A percentile compares a stretch with the other conserved stretches of the same genome.
phyloP scores from a whole-genome alignment of 1,140 invertebrate species.

The Lutraria rhynchaena region DNA sequence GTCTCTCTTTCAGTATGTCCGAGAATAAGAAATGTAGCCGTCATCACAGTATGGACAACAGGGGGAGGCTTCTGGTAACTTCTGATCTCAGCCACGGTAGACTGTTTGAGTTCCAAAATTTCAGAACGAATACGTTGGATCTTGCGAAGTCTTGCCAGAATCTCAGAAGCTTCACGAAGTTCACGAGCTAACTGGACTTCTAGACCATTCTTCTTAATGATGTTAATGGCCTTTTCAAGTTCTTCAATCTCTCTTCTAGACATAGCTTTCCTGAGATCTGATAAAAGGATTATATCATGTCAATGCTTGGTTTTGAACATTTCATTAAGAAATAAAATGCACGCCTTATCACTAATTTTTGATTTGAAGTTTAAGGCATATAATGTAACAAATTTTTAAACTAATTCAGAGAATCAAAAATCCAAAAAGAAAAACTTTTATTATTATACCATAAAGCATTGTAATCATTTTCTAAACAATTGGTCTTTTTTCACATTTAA shows the following conservation, averaged over 20 bases:
- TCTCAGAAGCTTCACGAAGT: conserved; percentile 72
- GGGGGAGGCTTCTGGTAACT: conserved; percentile 79
- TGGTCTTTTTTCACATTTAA: too few relatives aligned
- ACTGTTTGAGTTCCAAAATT: conserved; percentile 80
- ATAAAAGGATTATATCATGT: too few relatives aligned
- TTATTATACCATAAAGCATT: too few relatives aligned
- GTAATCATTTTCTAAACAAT: too few relatives aligned
- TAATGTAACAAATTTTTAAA: too few relatives aligned
- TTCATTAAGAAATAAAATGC: too few relatives aligned
- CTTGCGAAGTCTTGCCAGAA: conserved; percentile 72
- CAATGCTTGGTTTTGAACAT: too few relatives aligned
- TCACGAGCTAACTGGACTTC: conserved; percentile 73
- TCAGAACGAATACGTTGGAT: conserved; percentile 80
- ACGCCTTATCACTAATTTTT: too few relatives aligned
- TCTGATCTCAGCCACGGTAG: conserved; percentile 80
- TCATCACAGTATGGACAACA: conserved; percentile 80
- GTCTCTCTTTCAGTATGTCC: conserved; percentile 80
- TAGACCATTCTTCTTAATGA: conserved; percentile 77
- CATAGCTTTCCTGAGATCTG: conserved; percentile 76
- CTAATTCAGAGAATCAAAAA: too few relatives aligned
- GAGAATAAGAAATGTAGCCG: conserved; percentile 76
- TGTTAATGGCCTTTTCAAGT: conserved; percentile 77
- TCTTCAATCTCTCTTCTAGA: conserved; percentile 73
- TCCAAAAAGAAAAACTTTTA: too few relatives aligned
- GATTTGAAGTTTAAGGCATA: too few relatives aligned